phyloP scores from a whole-genome alignment of 1,140 invertebrate genomes.

The Ptiloglossa arizonensis region DNA sequence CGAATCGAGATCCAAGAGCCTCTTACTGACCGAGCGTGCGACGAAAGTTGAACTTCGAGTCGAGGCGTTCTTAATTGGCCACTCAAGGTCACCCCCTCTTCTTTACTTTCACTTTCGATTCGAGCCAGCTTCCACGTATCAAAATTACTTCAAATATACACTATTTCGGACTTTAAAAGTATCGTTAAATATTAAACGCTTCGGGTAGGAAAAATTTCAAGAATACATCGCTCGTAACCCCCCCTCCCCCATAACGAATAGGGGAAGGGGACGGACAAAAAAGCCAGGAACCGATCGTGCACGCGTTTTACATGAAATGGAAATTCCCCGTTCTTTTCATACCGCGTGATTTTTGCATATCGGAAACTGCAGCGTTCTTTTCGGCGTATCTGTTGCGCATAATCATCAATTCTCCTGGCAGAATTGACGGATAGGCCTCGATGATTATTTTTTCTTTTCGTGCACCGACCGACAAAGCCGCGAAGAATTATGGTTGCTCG shows the following conservation, averaged over 20 bases:
- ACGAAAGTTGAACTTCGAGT: too few species aligned
- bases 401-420: conserved; percentile 55
- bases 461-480: conserved; percentile 19
- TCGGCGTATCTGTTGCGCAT: conserved; percentile 31
- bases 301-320: conserved; percentile 13
- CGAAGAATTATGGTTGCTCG: conserved; percentile 40
- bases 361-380: background rate
- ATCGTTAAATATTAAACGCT: conserved; percentile 5
- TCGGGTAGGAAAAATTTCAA: background rate
- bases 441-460: conserved; percentile 24
- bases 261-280: conserved; percentile 21
- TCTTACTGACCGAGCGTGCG: too few species aligned
- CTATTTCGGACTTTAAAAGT: too few species aligned
- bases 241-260: background rate
- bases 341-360: conserved; percentile 52
- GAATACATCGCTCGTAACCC: conserved; percentile 5
- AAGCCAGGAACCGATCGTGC: background rate
- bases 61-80: too few species aligned
- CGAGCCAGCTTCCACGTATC: too few species aligned
- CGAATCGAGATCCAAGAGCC: too few species aligned
- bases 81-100: too few species aligned
- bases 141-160: too few species aligned
- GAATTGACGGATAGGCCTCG: conserved; percentile 53
- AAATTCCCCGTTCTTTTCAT: conserved; percentile 49
- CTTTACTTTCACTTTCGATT: too few species aligned